Base-by-base conservation (phyloP, 2,113 vertebrate species). In the Muscicapa adusta region DNA sequence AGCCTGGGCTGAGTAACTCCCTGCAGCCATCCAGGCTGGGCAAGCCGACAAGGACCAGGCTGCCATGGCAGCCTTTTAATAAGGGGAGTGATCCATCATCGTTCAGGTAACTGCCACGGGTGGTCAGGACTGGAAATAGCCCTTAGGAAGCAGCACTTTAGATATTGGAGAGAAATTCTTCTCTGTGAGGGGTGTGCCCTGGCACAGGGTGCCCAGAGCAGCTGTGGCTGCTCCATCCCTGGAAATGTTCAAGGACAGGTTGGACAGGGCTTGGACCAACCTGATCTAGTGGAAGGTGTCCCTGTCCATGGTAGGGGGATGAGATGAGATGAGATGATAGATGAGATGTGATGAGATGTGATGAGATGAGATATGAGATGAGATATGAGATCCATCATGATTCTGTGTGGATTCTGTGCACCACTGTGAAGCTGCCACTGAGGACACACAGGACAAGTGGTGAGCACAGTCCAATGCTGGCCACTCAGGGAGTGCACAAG, bases 391-490 rank as follows among this genome's bases (percentile, higher is more conserved):
- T 34, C 29, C 47, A 33, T 34, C 4, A 40, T 15, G n/a, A 54
- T 34, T 42, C n/a, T 38, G 40, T 58, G 53, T 51, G 50, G 15
- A 51, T 28, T 51, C 50, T 51, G 17, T 8, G 3, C 10, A 1
- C 68, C 36, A 42, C 68, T 6, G 6, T 36, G 63, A 34, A 33
- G 53, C 51, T 43, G 8, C 14, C 14, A 3, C 33, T 34, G 71
- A 42, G 57, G 43, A 56, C 1, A 4, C 63, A 15, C 18, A 42
- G 3, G 13, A 14, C 25, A 45, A 58, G 31, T 0, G 4, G 28
- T 9, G 23, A 77, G 25, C 3, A 3, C 0, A 0, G 14, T 33
- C 38, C 60, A 8, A 1, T 24, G 19, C 22, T 56, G 68, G 38
- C 31, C 10, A 1, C 71, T 70, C 56, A 34, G 72, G 51, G 53